phyloP scores from a whole-genome alignment of 2,113 vertebrate species.

The Amia ocellicauda region DNA sequence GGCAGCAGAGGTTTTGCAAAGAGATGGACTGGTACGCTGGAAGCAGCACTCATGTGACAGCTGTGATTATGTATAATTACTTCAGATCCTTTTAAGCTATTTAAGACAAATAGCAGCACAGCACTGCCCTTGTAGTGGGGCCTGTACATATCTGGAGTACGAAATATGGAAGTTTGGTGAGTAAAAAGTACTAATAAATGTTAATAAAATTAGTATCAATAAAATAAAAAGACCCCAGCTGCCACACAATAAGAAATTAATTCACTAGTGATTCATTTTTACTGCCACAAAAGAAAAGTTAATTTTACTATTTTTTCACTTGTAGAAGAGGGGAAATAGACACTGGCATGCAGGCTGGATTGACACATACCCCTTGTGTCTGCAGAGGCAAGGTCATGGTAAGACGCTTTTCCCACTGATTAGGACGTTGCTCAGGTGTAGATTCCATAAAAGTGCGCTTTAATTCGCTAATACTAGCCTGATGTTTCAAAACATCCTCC shows the following conservation, averaged over 20 bases:
- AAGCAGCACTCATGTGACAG: constrained; percentile 20
- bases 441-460: constrained; percentile 99
- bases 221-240: constrained; percentile 12
- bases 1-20: too few relatives aligned
- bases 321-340: not conserved
- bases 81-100: constrained; percentile 16
- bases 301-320: not conserved
- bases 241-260: not conserved
- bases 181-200: not conserved
- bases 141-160: not conserved
- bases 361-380: constrained; percentile 89
- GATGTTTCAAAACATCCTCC: constrained; percentile 97
- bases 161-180: not conserved
- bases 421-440: constrained; percentile 89
- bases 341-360: constrained; percentile 34
- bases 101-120: not conserved
- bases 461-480: constrained; percentile 99
- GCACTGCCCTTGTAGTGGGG: not conserved
- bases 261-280: too few relatives aligned
- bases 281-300: too few relatives aligned
- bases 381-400: constrained; percentile 83
- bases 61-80: constrained; percentile 25
- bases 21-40: not conserved
- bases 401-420: constrained; percentile 97
- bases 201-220: not conserved